These are phyloP conservation scores for Camptogramma bilineatum DNA, from an alignment of 2,888 invertebrate genomes.

Conservation along the genomic window DNA sequence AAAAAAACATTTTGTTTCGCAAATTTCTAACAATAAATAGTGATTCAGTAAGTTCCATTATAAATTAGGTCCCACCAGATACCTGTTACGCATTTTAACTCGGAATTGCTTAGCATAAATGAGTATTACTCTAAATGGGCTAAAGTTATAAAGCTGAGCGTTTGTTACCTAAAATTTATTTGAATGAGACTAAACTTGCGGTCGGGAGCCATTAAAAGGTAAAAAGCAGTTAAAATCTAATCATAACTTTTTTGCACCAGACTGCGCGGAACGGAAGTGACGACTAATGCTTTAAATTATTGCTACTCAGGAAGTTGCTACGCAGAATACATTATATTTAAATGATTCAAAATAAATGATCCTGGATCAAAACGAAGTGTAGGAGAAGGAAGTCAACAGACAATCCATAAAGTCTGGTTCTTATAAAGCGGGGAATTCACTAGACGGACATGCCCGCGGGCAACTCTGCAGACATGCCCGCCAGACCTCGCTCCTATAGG, in stretches of 20 bases:
- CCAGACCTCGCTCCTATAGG: no score
- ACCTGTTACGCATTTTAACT: conserved; percentile 48
- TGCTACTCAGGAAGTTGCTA: background rate
- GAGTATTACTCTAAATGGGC: conserved; percentile 42
- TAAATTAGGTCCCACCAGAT: conserved; percentile 42
- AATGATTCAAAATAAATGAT: background rate
- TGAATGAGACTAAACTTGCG: conserved; percentile 26
- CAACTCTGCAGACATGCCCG: no score
- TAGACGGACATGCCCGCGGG: no score
- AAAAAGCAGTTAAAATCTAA: conserved; percentile 24
- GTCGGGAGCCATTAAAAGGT: conserved; percentile 10
- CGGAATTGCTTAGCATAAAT: conserved; percentile 45
- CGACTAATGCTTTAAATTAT: conserved; percentile 3
- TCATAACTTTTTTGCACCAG: conserved; percentile 22
- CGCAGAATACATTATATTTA: background rate
- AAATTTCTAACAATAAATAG: conserved; percentile 1
- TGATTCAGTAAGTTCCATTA: conserved; percentile 27
- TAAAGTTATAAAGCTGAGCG: conserved; percentile 38
- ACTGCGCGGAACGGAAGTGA: conserved; percentile 9
- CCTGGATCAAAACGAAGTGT: background rate
- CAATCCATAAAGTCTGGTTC: background rate
- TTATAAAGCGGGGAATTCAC: no score
- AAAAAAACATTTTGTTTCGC: background rate
- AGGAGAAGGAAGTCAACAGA: background rate
- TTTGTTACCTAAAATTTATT: conserved; percentile 33